These are phyloP conservation scores for Nemopilema nomurai DNA, from an alignment of 30 jellyfish, hydroid and myxozoan genomes.

Conservation along the genomic window DNA sequence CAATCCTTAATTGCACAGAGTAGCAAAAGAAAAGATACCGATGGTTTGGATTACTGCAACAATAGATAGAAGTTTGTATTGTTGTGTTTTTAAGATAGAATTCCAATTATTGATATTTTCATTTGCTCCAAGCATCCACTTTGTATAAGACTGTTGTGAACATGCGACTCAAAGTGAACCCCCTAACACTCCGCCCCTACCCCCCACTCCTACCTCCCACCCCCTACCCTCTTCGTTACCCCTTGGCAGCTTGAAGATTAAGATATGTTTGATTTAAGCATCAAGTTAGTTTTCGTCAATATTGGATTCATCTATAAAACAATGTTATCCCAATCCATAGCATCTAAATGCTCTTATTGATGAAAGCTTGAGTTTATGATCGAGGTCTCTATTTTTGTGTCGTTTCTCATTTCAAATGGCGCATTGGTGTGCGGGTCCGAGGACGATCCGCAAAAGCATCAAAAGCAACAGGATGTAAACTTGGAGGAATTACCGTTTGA, in stretches of 20 bases:
- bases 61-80: neutral
- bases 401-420: neutral
- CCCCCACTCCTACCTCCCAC: no score
- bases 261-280: neutral
- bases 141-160: no score
- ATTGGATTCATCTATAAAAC: neutral
- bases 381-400: neutral
- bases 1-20: neutral
- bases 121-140: no score
- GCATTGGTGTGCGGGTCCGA: no score
- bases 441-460: no score
- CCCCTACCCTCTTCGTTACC: neutral
- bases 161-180: no score
- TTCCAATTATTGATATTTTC: no score
- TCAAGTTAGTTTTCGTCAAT: neutral
- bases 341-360: conserved; percentile 4
- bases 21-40: no score
- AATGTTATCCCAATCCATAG: neutral
- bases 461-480: no score
- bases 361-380: conserved; percentile 24
- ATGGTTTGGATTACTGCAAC: neutral
- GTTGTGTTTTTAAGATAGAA: neutral
- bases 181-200: no score
- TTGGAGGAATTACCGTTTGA: no score
- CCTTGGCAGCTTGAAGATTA: neutral